These are phyloP conservation scores for Chrysina gloriosa DNA, from an alignment of 2,888 invertebrate species.

Conservation along the genomic window DNA sequence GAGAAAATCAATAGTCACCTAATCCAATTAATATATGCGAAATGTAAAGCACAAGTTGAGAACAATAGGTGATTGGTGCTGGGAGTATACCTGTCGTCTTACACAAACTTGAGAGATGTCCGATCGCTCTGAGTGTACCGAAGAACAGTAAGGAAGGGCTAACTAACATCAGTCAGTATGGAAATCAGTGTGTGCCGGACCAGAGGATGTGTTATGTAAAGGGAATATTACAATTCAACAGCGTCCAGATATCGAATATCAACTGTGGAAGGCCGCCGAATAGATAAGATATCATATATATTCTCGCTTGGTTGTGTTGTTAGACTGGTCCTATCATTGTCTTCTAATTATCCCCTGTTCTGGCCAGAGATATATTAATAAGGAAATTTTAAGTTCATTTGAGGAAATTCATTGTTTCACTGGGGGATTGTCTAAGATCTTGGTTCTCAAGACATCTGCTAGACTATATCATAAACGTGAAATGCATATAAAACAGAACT, in stretches of 20 bases:
- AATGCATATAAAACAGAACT: not conserved
- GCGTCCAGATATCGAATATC: conserved; percentile 44
- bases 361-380: conserved; percentile 37
- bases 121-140: conserved; percentile 54
- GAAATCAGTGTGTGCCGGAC: conserved; percentile 61
- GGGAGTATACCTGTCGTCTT: conserved; percentile 59
- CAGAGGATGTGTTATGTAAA: conserved; percentile 52
- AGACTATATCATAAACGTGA: not conserved
- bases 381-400: conserved; percentile 37
- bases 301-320: conserved; percentile 36
- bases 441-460: conserved; percentile 9
- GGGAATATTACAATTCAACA: conserved; percentile 48
- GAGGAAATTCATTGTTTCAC: conserved; percentile 27
- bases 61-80: conserved; percentile 49
- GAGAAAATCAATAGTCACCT: conserved; percentile 39
- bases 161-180: conserved; percentile 63
- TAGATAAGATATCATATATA: conserved; percentile 39
- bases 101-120: conserved; percentile 56
- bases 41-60: conserved; percentile 42
- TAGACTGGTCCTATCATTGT: conserved; percentile 38
- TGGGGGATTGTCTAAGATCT: conserved; percentile 28
- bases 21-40: conserved; percentile 45
- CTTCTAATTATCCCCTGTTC: conserved; percentile 38
- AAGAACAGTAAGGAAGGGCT: conserved; percentile 59
- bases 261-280: conserved; percentile 33